Base-by-base conservation (phyloP, 2,113 vertebrate species). In the Neogale vison region DNA sequence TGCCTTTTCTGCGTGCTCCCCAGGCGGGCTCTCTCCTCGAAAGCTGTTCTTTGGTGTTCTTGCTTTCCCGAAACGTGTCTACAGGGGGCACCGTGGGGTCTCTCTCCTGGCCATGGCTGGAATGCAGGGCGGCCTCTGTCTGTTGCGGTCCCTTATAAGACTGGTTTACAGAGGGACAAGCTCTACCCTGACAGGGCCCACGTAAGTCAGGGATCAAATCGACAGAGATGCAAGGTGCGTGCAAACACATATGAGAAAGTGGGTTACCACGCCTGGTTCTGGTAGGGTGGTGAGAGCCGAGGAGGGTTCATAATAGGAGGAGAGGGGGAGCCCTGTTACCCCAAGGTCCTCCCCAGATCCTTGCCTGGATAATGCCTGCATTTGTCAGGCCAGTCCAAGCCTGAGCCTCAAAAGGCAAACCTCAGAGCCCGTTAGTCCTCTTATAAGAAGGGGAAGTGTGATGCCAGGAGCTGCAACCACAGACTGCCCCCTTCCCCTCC, bases 1-100 rank as follows among this genome's bases (percentile, higher is more conserved):
- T 31, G 18, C 63, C 1, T 50, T 82, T n/a, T 47, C 47, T 9
- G 45, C 0, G 20, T 6, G 1, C 31, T 18, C 67, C 13, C 34
- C 39, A n/a, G 63, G n/a, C 26, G 11, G 17, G 20, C 57, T 96
- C 69, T n/a, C 7, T 2, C 47, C 89, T 72, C 24, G 15, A 69
- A 90, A 84, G 74, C n/a, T 21, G 0, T 50, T 50, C 23, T 26
- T 42, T 18, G 24, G 47, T 31, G 21, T 11, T 26, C 79, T 80
- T 17, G 26, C 10, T 65, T 77, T 52, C 57, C 85, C 59, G 18
- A 88, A 69, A 21, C 10, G 4, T 23, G 0, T 4, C 15, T 7
- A 36, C 9, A 0, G 3, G 31, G 24, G 24, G 7, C 6, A 8
- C 6, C 2, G 0, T 8, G 1, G 45, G 34, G 45, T 85, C 26